These are phyloP conservation scores for Riparia riparia DNA, from an alignment of 2,113 vertebrate genomes.

Conservation along the genomic window DNA sequence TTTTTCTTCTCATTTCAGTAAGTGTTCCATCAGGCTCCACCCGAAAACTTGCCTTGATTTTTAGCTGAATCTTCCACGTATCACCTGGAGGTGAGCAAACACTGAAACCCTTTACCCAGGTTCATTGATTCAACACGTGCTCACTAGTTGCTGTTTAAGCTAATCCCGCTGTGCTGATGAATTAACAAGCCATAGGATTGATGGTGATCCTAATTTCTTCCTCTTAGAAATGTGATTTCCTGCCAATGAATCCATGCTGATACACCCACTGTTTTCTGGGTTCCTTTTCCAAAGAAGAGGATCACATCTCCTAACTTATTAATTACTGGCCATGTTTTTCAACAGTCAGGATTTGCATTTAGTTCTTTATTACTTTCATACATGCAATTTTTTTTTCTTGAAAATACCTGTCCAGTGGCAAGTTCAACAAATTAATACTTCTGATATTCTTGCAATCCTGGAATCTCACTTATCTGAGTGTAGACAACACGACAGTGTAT, in stretches of 20 bases:
- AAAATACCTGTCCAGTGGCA: not conserved
- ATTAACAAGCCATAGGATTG: not conserved
- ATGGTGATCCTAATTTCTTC: slow-evolving; percentile 13
- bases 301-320: not conserved
- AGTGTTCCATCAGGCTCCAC: not conserved
- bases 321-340: not conserved
- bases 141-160: not conserved
- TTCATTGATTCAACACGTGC: not conserved
- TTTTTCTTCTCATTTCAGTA: not conserved
- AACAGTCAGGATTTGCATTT: not conserved
- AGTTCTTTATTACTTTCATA: not conserved
- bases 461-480: not conserved
- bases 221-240: slow-evolving; percentile 1
- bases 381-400: not conserved
- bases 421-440: not conserved
- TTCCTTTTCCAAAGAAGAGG: not conserved
- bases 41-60: not conserved
- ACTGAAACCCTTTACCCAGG: not conserved
- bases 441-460: not conserved
- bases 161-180: slow-evolving; percentile 4
- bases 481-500: not conserved
- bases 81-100: not conserved
- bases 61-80: not conserved
- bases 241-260: not conserved
- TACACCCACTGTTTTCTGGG: not conserved